Conservation (phyloP, 2,797 vertebrate species). For the Agapornis canus region DNA sequence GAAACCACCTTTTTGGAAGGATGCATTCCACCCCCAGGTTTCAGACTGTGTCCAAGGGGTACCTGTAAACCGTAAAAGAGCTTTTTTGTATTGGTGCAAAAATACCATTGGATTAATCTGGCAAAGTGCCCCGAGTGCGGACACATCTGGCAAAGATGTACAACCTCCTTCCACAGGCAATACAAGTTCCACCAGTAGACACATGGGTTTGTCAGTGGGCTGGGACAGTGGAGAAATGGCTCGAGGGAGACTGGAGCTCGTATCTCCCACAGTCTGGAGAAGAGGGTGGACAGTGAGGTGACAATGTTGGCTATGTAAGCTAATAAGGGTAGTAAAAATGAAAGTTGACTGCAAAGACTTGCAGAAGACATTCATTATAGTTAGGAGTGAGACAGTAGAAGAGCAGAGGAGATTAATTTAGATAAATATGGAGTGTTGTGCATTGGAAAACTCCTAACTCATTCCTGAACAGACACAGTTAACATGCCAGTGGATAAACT, state of each 20-base stretch:
- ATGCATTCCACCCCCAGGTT: background rate
- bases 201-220: background rate
- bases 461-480: background rate
- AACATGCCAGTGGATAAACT: background rate
- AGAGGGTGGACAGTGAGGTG: background rate
- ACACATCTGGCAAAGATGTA: background rate
- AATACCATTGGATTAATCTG: background rate
- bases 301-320: background rate
- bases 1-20: background rate
- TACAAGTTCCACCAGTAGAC: background rate
- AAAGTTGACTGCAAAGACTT: background rate
- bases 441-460: background rate
- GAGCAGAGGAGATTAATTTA: background rate
- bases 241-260: background rate
- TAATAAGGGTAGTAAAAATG: constrained; percentile 15
- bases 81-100: background rate
- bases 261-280: background rate
- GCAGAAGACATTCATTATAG: background rate
- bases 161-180: background rate
- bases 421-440: background rate
- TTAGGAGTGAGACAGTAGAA: constrained; percentile 15
- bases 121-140: background rate
- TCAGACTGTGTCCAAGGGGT: background rate
- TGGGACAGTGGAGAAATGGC: background rate
- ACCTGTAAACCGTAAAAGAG: background rate